Base-by-base conservation (phyloP, 2,888 invertebrate genomes). In the Margaritifera margaritifera region DNA sequence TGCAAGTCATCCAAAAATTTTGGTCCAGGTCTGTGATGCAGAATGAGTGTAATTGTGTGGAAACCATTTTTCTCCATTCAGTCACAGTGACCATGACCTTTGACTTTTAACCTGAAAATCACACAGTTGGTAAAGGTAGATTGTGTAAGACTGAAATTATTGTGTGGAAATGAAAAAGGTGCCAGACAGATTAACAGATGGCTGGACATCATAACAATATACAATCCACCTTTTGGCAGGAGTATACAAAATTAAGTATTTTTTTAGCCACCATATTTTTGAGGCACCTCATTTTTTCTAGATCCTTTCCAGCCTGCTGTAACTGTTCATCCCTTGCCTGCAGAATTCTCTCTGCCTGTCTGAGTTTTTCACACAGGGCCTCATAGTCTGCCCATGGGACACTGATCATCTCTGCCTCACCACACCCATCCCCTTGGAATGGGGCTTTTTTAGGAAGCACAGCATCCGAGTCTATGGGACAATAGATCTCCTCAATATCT, bases 331-430 rank as follows among this genome's bases (percentile, higher is more conserved):
- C 81, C 51, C 75, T 65, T 52, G 74, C 62, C 51, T 69, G 68
- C 1, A 76, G 72, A 42, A 75, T 69, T 51, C 69, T 66, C 63
- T 81, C 79, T 11, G 80, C 74, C 42, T 59, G 62, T 51, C 84
- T 91, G 95, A 96, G 74, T 95, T 95, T 69, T 77, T 82, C 63
- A 24, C 78, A 25, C 31, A 84, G 53, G 20, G 72, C 73, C 42
- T 69, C 62, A 60, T 79, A 69, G 42, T 80, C 75, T n/a, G 67
- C 57, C 42, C 64, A 71, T 22, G 74, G 62, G 25, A 77, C 27
- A 24, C 68, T 60, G 11, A 63, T 42, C 2, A 24, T 42, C 27
- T 66, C 63, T 27, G 11, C 15, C 42, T 42, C 15, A 42, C 42
- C 15, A 42, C 42, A 42, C 42, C 15, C 42, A 42, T 25, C 51